phyloP scores from a whole-genome alignment of 2,797 vertebrate genomes.

The Lacerta agilis region DNA sequence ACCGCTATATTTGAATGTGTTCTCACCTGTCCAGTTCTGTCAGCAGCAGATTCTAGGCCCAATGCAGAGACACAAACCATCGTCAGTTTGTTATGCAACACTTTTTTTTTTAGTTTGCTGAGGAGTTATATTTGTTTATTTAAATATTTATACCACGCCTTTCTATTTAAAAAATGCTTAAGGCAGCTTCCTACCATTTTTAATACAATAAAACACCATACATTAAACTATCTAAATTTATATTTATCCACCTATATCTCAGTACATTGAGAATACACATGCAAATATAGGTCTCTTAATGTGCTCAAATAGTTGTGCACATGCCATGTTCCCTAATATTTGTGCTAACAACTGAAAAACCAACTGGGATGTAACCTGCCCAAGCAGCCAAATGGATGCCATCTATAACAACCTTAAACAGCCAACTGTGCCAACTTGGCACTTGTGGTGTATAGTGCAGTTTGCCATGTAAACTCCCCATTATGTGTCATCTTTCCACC shows the following conservation, averaged over 20 bases:
- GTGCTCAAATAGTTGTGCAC: neutral
- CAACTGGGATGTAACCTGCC: neutral
- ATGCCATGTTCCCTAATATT: neutral
- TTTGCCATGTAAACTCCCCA: neutral
- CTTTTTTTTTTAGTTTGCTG: neutral
- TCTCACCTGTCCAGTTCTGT: slow-evolving; percentile 19
- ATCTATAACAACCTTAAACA: neutral
- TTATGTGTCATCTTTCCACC: neutral
- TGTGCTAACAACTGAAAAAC: neutral
- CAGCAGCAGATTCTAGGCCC: neutral
- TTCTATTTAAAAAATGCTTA: neutral
- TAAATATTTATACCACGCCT: neutral
- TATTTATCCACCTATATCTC: neutral
- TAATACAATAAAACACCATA: neutral
- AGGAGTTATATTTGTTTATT: accelerated
- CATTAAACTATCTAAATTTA: neutral
- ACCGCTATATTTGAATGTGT: neutral
- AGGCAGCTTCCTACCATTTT: neutral
- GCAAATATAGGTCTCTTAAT: neutral
- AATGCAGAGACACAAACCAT: neutral
- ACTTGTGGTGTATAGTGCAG: neutral
- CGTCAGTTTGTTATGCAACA: neutral
- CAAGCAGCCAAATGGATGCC: neutral
- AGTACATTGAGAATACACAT: neutral
- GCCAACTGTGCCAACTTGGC: neutral